Evolutionary conservation across 2,888 invertebrate species (phyloP).

Genomic region (Temnothorax rugatulus): DNA sequence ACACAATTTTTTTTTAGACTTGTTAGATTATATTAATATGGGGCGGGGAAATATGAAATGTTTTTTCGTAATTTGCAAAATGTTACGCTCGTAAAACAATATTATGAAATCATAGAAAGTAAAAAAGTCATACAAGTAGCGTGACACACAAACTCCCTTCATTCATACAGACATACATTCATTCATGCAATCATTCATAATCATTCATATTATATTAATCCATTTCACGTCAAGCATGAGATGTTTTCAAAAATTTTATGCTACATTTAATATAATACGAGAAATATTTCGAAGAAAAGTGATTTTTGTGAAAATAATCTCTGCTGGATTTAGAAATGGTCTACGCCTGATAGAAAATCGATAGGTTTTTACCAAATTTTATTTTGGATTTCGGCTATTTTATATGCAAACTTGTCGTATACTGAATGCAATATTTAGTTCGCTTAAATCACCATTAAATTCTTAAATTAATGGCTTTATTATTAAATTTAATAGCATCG

Average conservation of each 20-base stretch:
- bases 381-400: constrained; percentile 63
- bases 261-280: constrained; percentile 3
- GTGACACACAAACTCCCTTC: constrained; percentile 26
- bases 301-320: constrained; percentile 19
- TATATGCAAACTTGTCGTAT: constrained; percentile 71
- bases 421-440: constrained; percentile 78
- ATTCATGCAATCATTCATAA: constrained; percentile 54
- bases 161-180: constrained; percentile 52
- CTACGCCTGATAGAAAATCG: constrained; percentile 72
- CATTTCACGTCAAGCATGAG: constrained; percentile 63
- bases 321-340: constrained; percentile 70
- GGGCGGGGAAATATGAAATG: neutral
- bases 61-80: neutral
- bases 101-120: constrained; percentile 72
- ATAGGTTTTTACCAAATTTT: constrained; percentile 63
- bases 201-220: constrained; percentile 73
- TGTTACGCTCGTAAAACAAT: neutral
- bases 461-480: constrained; percentile 66
- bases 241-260: neutral
- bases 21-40: too few species aligned
- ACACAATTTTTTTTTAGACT: too few species aligned
- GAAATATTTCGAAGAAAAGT: constrained; percentile 1
- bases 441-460: constrained; percentile 74
- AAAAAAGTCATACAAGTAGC: constrained; percentile 29
- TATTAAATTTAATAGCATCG: constrained; percentile 73